These are phyloP conservation scores for Dinothrombium tinctorium DNA, from an alignment of 1,140 invertebrate species.

Conservation along the genomic window DNA sequence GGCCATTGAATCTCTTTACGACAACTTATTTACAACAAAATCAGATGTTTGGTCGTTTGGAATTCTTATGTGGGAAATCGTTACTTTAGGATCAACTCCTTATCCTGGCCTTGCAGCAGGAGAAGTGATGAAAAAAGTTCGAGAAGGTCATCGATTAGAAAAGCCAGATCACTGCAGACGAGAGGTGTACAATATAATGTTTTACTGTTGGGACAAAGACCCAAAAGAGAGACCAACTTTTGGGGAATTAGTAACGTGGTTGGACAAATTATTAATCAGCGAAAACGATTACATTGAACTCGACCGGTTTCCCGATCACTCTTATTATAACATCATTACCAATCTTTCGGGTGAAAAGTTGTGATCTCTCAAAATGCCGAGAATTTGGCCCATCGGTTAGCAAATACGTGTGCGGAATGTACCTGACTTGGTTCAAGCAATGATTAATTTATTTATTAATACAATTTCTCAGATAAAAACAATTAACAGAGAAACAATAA, in stretches of 20 bases:
- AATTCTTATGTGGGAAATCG: slow-evolving; percentile 79
- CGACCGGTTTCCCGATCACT: slow-evolving; percentile 76
- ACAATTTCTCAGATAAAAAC: too few relatives aligned
- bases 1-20: slow-evolving; percentile 50
- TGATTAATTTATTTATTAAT: too few relatives aligned
- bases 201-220: slow-evolving; percentile 77
- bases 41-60: slow-evolving; percentile 75
- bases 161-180: slow-evolving; percentile 70
- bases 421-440: too few relatives aligned
- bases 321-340: slow-evolving; percentile 56
- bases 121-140: slow-evolving; percentile 62
- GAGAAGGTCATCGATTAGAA: slow-evolving; percentile 75
- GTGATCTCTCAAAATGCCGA: too few relatives aligned
- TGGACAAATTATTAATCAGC: slow-evolving; percentile 53
- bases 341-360: slow-evolving; percentile 44
- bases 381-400: too few relatives aligned
- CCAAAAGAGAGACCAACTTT: slow-evolving; percentile 64
- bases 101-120: slow-evolving; percentile 47
- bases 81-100: slow-evolving; percentile 72
- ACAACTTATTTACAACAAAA: slow-evolving; percentile 40
- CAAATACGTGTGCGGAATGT: too few relatives aligned
- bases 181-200: slow-evolving; percentile 71
- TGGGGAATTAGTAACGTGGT: slow-evolving; percentile 53
- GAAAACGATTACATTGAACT: slow-evolving; percentile 81
- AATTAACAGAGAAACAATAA: too few relatives aligned